Base-by-base conservation (phyloP, 2,113 vertebrate genomes). In the Peucedramus taeniatus region DNA sequence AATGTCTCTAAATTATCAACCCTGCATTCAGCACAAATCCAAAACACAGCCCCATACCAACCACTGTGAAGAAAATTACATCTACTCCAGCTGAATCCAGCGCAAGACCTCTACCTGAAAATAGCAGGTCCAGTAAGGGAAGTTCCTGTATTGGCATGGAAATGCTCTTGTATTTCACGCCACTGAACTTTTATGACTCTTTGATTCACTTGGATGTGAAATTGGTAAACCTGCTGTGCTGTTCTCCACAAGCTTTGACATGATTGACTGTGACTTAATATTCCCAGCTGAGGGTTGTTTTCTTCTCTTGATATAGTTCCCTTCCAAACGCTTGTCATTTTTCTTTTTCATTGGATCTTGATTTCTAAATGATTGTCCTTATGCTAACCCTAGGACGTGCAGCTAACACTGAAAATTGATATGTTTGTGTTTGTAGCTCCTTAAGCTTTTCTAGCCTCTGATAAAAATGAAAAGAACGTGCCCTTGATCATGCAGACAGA, bases 221-320 rank as follows among this genome's bases (percentile, higher is more conserved):
- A 96, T 57, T 75, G 79, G 79, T 64, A 94, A 94, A 96, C 83
- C 83, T 87, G 87, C 72, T 87, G 64, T 3, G 27, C 76, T 87
- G 51, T 78, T 95, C 72, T 90, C 72, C 76, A 90, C 90, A 37
- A 84, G 64, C 57, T 87, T 89, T 97, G 93, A 95, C 64, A 23
- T 93, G 88, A 97, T 92, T 96, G 79, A 87, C 31, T 96, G 50
- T 95, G 92, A 96, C 90, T 88, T 95, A 71, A 89, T 90, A 94
- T 89, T 93, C 92, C 92, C 94, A 88, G 64, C 28, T 92, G 92
- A 95, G 83, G 37, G 51, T 80, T 94, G 72, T 96, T 91, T 94
- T 91, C 63, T 90, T 60, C 79, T 92, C 83, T 90, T 92, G 79
- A 63, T 90, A 51, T 2, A 81, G 60, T 27, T 93, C 56, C 47